Conservation (phyloP, 1,140 invertebrate species). For the Drosophila melanica region DNA sequence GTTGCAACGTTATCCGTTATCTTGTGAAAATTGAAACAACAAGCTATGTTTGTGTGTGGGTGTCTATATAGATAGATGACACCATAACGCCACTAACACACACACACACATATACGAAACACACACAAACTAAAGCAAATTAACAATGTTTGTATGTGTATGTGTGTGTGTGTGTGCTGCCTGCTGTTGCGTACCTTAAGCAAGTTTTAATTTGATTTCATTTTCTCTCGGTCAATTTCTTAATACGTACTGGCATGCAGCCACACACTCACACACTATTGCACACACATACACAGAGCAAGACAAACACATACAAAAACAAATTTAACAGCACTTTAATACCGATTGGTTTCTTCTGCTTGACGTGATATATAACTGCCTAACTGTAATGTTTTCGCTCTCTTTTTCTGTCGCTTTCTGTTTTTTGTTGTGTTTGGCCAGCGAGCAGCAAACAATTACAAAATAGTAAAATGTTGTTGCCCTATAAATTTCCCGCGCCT, state of each 20-base stretch:
- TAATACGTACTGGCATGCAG: background rate
- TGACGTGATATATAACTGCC: background rate
- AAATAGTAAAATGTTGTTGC: conserved; percentile 15
- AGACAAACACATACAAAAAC: background rate
- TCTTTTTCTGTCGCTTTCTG: background rate
- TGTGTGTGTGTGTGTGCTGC: conserved; percentile 2
- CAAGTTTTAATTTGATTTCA: background rate
- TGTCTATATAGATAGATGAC: conserved; percentile 26
- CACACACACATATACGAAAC: conserved; percentile 11
- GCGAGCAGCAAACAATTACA: conserved; percentile 8
- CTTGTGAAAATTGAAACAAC: conserved; percentile 3
- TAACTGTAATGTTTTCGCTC: background rate
- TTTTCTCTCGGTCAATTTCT: background rate
- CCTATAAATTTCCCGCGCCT: too few relatives aligned
- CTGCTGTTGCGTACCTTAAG: background rate
- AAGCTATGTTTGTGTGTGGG: conserved; percentile 10
- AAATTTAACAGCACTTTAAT: background rate
- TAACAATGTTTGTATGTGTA: background rate
- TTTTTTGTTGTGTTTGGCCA: background rate
- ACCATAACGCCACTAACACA: conserved; percentile 29
- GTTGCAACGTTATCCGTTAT: conserved; percentile 18
- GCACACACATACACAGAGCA: background rate
- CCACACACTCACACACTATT: background rate
- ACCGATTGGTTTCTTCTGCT: background rate
- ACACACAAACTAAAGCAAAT: background rate